Evolutionary conservation across 2,888 invertebrate genomes (phyloP).

Genomic region (Chirona hameri): DNA sequence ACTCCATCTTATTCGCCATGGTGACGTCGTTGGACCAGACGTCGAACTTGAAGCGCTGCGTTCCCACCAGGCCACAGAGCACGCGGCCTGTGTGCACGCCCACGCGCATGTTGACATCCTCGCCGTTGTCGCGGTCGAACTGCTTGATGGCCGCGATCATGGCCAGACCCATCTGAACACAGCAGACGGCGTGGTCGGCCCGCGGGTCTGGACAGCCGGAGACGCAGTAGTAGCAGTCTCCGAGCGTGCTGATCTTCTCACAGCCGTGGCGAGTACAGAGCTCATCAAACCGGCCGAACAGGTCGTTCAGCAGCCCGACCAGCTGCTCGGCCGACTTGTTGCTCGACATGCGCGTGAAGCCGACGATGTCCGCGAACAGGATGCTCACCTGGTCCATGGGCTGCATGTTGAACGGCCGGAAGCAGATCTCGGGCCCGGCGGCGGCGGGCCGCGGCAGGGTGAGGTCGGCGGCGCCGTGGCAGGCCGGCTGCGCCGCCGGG

Average conservation of each 20-base stretch:
- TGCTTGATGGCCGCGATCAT: conserved; percentile 68
- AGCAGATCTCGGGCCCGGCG: conserved; percentile 47
- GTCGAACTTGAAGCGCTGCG: conserved; percentile 91
- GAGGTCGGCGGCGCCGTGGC: no score
- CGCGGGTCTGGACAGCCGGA: conserved; percentile 92
- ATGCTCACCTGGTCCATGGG: conserved; percentile 82
- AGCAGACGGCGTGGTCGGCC: conserved; percentile 87
- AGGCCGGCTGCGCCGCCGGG: background rate
- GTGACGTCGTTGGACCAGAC: conserved; percentile 98
- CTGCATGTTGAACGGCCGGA: conserved; percentile 95
- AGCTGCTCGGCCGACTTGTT: conserved; percentile 94
- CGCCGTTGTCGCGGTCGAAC: conserved; percentile 85
- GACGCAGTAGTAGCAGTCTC: conserved; percentile 91
- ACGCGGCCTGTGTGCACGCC: conserved; percentile 92
- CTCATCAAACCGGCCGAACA: conserved; percentile 92
- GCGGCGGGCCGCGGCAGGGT: conserved; percentile 66
- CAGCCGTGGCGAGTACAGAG: conserved; percentile 83
- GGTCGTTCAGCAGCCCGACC: conserved; percentile 89
- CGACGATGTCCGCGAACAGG: conserved; percentile 95
- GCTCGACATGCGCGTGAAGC: conserved; percentile 95
- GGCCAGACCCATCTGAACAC: conserved; percentile 88
- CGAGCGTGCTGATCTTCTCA: conserved; percentile 94
- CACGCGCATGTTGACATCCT: conserved; percentile 89
- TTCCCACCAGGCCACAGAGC: conserved; percentile 92
- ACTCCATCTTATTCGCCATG: conserved; percentile 93